Percentiles rank a stretch among this genome's conserved stretches.
These are phyloP conservation scores for Ateles fusciceps DNA, from an alignment of 2,797 vertebrate species.

Conservation along the genomic window DNA sequence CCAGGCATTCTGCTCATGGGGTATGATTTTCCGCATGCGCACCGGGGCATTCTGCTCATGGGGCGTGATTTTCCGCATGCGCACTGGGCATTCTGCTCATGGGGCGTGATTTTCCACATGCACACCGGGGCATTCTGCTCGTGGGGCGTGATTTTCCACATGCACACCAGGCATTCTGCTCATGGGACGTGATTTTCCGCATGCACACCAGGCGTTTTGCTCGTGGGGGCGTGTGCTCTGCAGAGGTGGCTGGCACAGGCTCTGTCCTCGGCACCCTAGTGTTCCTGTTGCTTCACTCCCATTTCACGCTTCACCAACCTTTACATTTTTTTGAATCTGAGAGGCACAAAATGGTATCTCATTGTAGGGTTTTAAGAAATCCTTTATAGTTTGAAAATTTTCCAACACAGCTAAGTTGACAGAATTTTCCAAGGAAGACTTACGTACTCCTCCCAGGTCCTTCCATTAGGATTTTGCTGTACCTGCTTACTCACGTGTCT, in stretches of 20 bases:
- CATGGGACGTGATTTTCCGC: too few species aligned
- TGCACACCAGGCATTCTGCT: accelerated
- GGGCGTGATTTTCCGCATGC: too few species aligned
- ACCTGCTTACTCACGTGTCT: neutral
- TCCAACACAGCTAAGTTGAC: neutral
- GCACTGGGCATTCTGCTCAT: too few species aligned
- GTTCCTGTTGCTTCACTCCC: neutral
- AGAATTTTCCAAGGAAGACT: neutral
- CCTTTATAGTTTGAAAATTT: neutral
- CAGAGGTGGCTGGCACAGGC: too few species aligned
- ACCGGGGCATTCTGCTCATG: too few species aligned
- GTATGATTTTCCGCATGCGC: too few species aligned
- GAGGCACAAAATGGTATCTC: neutral
- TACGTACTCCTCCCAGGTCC: neutral
- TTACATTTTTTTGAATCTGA: accelerated
- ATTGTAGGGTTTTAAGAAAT: neutral
- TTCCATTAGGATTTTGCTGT: neutral
- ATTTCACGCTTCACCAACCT: accelerated
- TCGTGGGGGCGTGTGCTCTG: too few species aligned
- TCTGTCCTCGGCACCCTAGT: neutral
- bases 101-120: too few species aligned
- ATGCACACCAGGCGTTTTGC: too few species aligned
- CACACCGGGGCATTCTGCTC: too few species aligned
- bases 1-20: too few species aligned
- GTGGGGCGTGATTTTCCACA: too few species aligned